phyloP scores from a whole-genome alignment of 92 coral and sea anemone genomes.

The Epizoanthus stellaris region DNA sequence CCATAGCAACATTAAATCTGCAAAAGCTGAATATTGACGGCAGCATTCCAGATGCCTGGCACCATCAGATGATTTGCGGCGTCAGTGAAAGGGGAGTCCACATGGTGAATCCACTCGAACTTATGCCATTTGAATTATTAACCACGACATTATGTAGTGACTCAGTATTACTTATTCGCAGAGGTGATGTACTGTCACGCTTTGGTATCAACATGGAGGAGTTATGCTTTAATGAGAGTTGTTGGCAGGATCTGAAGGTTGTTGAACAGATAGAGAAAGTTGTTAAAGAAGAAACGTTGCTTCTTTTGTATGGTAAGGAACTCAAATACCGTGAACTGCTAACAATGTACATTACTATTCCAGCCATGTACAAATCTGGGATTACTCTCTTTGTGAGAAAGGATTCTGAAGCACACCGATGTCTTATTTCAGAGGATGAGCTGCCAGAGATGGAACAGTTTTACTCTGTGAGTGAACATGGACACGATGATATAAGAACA shows the following conservation, averaged over 20 bases:
- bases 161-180: slow-evolving; percentile 70
- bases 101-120: slow-evolving; percentile 64
- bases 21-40: slow-evolving; percentile 72
- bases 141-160: slow-evolving; percentile 71
- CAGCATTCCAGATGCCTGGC: slow-evolving; percentile 85
- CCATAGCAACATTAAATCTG: slow-evolving; percentile 72
- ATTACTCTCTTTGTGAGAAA: slow-evolving; percentile 70
- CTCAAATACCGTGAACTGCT: slow-evolving; percentile 63
- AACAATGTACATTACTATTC: slow-evolving; percentile 67
- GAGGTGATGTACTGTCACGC: slow-evolving; percentile 68
- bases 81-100: slow-evolving; percentile 74
- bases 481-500: neutral
- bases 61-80: slow-evolving; percentile 85
- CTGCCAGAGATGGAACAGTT: slow-evolving; percentile 37
- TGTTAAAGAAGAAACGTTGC: slow-evolving; percentile 71
- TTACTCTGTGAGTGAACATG: neutral
- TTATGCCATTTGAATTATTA: slow-evolving; percentile 50
- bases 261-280: slow-evolving; percentile 68
- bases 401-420: slow-evolving; percentile 55
- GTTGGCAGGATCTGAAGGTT: slow-evolving; percentile 66
- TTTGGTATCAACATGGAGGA: slow-evolving; percentile 65
- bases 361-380: slow-evolving; percentile 84
- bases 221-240: slow-evolving; percentile 28
- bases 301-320: slow-evolving; percentile 71
- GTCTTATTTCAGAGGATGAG: slow-evolving; percentile 51